Evolutionary conservation across 2,888 invertebrate genomes (phyloP), one percentile per base, ranked within the genome.

Genomic region (Rhyacophila evoluta): DNA sequence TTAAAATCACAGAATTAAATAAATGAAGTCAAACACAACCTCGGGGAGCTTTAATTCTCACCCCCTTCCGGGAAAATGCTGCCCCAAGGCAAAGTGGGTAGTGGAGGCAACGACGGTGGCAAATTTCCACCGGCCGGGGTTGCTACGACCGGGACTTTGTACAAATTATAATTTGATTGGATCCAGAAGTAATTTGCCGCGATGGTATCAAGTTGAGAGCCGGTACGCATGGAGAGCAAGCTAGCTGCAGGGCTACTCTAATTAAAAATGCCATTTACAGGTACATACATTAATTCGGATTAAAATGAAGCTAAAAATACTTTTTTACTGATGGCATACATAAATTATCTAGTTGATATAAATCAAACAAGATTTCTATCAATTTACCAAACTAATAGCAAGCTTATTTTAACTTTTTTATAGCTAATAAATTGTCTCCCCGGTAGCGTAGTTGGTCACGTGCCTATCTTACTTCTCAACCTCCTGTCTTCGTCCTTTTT

Each of bases 101-200:
- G 36, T 37, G 36, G 5, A 67, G 27, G 71, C 36, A 71, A 12
- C 67, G 71, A 2, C 11, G 33, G 33, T 71, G 37, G 71, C 33
- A 19, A 71, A 71, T 29, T 29, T 69, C 69, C 28, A 69, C 29
- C 29, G 69, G n/a, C n/a, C 29, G 69, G 69, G 69, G 33, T 28
- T 28, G 69, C 33, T 69, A 33, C 28, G 69, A 11, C 69, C 69
- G 69, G 69, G 69, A 69, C 72, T 73, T 70, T 76, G 55, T 38
- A 74, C 76, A 79, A 81, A 81, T 81, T 81, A 79, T 81, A 79
- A 77, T 81, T 81, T 81, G 79, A 79, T 81, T 81, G 74, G 79
- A 81, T 81, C 78, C 75, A 75, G 70, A 79, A 77, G 79, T 74
- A 79, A 81, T 81, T 81, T 81, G 73, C 72, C 19, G 55, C 41